Percentiles rank a stretch among this genome's conserved stretches.
Evolutionary conservation across 2,113 vertebrate species (phyloP).

Genomic region (Scartelaos histophorus): DNA sequence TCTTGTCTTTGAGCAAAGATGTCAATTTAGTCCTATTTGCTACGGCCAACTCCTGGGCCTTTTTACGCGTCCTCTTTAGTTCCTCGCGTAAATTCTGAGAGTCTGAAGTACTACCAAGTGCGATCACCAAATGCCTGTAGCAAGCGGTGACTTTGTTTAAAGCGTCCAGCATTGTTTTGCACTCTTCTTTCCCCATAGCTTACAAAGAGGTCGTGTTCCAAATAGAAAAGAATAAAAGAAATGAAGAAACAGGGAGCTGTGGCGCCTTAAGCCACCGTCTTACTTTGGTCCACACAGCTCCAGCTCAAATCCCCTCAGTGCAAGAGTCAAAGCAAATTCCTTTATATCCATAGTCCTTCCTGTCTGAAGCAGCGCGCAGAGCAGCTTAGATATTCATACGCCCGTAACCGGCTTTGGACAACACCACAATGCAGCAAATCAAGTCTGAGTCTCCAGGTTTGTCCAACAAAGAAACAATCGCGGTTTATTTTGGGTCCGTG

Average conservation of each 20-base stretch:
- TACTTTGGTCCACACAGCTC: constrained; percentile 63
- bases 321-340: constrained; percentile 62
- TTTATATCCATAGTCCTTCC: constrained; percentile 74
- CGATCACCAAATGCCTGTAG: constrained; percentile 92
- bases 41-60: constrained; percentile 90
- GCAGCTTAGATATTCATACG: constrained; percentile 73
- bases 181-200: constrained; percentile 90
- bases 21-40: constrained; percentile 87
- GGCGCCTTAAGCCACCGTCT: constrained; percentile 17
- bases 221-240: too few species aligned
- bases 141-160: constrained; percentile 93
- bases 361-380: constrained; percentile 48
- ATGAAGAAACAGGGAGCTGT: constrained; percentile 33
- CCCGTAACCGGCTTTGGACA: constrained; percentile 70
- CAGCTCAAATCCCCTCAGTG: constrained; percentile 64
- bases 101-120: constrained; percentile 92
- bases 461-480: constrained; percentile 22
- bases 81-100: constrained; percentile 93
- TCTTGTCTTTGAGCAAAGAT: constrained; percentile 84
- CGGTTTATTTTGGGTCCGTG: constrained; percentile 6
- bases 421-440: constrained; percentile 59
- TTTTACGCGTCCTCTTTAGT: constrained; percentile 88
- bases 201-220: neutral
- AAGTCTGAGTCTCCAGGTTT: constrained; percentile 24
- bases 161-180: constrained; percentile 92